Evolutionary conservation across 2,113 vertebrate genomes (phyloP), one percentile per base, ranked within the genome.

Genomic region (Smithornis capensis): DNA sequence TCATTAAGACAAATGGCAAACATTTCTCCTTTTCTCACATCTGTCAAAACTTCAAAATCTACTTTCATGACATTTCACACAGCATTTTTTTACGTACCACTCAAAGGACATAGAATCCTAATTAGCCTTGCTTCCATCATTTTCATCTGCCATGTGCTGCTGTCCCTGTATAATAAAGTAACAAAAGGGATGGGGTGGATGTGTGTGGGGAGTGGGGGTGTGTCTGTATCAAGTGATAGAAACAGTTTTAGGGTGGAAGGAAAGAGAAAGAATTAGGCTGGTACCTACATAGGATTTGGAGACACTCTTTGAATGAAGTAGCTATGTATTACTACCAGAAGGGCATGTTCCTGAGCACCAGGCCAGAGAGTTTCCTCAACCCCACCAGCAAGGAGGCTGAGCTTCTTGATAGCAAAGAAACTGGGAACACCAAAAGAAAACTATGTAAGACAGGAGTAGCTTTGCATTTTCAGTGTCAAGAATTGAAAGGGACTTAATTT

Each of bases 1-100:
- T 94, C 95, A 91, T 97, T 94, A 96, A 96, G 73, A 90, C 33
- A 96, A 96, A 94, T 83, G 71, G n/a, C 77, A 96, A 96, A 95
- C 49, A 76, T 83, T 89, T 81, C 38, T 96, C 17, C 47, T 74
- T 93, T 96, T 86, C 94, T 92, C 82, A 74, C 76, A 38, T 95
- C 83, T 94, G 88, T 91, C 80, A 96, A 83, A 95, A 63, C 55
- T 90, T 97, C 56, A 77, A 80, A 92, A 94, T 85, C 92, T 92
- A 64, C 59, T 89, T 94, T 89, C 74, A 28, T 93, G 90, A 95
- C 64, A 96, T 96, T 97, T 97, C 92, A 90, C 88, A 94, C 70
- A 97, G 91, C 68, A 84, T 93, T 92, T 92, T 73, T 95, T 87
- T 90, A 55, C 9, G 10, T 94, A 80, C 44, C 49, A 25, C 74